Conservation (phyloP, 2,113 vertebrate genomes). For the Rhinopomastus cyanomelas region DNA sequence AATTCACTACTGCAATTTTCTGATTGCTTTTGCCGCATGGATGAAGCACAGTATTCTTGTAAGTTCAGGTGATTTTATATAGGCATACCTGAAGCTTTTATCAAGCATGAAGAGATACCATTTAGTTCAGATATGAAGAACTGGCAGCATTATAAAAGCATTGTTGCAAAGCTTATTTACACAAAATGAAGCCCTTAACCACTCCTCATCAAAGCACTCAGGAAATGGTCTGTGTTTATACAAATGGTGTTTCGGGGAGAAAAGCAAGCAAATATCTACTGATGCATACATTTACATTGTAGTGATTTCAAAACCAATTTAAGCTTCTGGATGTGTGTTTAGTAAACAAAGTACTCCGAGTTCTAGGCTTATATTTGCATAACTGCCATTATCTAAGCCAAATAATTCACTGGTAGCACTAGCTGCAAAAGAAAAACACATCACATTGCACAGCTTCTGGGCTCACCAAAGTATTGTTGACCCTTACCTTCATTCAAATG, state of each 20-base stretch:
- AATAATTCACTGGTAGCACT: background rate
- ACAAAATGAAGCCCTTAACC: background rate
- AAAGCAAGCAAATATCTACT: background rate
- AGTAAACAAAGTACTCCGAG: background rate
- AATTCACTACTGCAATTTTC: background rate
- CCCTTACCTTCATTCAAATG: background rate
- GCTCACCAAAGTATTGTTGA: background rate
- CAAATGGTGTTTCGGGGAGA: background rate
- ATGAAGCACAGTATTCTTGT: background rate
- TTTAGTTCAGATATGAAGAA: background rate
- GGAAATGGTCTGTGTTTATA: background rate
- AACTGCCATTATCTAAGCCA: background rate
- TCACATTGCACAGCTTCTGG: background rate
- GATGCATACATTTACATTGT: background rate
- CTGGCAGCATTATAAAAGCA: background rate
- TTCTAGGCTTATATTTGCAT: background rate
- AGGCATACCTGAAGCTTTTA: background rate
- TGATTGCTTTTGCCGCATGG: background rate
- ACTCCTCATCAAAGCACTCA: background rate
- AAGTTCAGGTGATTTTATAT: background rate
- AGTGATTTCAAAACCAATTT: background rate
- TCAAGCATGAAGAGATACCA: background rate
- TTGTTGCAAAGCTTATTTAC: background rate
- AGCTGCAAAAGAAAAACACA: background rate
- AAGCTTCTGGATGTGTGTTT: background rate